These are phyloP conservation scores for Micrastur ruficollis DNA, from an alignment of 2,797 vertebrate genomes.

Conservation along the genomic window DNA sequence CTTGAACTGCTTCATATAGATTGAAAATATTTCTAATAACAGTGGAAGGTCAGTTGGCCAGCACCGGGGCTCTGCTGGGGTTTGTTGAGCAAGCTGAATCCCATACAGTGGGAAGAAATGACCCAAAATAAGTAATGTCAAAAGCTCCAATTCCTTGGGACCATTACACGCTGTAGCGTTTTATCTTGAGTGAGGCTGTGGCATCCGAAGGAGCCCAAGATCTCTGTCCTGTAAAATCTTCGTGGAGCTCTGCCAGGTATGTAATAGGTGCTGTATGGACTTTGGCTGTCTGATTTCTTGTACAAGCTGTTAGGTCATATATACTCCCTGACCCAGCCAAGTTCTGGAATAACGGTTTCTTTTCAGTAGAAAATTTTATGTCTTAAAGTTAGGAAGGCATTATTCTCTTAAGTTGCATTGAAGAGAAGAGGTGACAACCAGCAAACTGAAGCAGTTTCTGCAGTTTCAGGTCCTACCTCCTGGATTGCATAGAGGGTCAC, in stretches of 20 bases:
- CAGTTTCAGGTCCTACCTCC: neutral
- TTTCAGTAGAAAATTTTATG: neutral
- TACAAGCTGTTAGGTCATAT: neutral
- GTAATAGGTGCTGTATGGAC: neutral
- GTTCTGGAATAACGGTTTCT: neutral
- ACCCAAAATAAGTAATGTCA: neutral
- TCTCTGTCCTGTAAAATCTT: neutral
- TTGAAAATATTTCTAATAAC: neutral
- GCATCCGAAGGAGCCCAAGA: neutral
- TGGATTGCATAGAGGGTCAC: neutral
- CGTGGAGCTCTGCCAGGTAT: neutral
- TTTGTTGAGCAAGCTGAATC: neutral
- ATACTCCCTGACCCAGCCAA: neutral
- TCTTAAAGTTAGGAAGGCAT: neutral
- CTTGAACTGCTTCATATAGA: neutral
- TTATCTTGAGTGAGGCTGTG: neutral
- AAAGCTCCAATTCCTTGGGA: neutral
- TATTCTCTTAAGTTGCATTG: neutral
- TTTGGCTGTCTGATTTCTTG: neutral
- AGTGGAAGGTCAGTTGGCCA: neutral
- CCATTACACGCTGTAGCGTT: fast-evolving
- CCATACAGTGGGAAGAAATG: neutral
- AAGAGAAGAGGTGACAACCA: neutral
- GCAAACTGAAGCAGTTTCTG: neutral
- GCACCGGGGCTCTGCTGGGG: neutral